Evolutionary conservation across 1,140 invertebrate species (phyloP).

Genomic region (Kradibia gibbosae): DNA sequence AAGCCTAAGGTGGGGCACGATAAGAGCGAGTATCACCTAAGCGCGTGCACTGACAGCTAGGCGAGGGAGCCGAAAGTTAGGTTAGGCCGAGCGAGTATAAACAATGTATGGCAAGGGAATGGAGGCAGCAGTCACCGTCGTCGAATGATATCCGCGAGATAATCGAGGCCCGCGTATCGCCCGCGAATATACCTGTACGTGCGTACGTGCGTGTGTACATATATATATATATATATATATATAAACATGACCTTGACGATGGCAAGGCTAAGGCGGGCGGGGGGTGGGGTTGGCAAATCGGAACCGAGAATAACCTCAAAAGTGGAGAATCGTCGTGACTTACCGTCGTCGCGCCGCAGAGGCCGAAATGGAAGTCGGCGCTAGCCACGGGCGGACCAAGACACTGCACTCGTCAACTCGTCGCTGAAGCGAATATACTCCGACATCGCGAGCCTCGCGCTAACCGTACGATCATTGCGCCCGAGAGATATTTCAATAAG

Average conservation of each 20-base stretch:
- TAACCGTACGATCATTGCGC: background rate
- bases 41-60: background rate
- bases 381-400: background rate
- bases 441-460: background rate
- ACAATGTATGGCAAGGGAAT: background rate
- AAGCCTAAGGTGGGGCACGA: no score
- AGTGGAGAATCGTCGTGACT: slow-evolving; percentile 14
- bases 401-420: slow-evolving; percentile 35
- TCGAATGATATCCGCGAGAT: background rate
- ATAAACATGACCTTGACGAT: background rate
- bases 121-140: background rate
- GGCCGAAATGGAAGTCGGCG: slow-evolving; percentile 7
- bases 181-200: no score
- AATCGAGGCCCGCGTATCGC: no score
- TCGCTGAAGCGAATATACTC: background rate
- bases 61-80: background rate
- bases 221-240: background rate
- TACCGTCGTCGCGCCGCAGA: background rate
- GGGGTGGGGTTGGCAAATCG: no score
- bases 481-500: slow-evolving; percentile 1
- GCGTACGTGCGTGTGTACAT: no score
- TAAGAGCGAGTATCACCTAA: background rate
- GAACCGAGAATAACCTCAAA: slow-evolving; percentile 30
- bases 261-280: no score
- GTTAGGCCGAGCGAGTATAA: slow-evolving; percentile 24